Base-by-base conservation (phyloP, 2,797 vertebrate genomes). In the Coreius guichenoti region DNA sequence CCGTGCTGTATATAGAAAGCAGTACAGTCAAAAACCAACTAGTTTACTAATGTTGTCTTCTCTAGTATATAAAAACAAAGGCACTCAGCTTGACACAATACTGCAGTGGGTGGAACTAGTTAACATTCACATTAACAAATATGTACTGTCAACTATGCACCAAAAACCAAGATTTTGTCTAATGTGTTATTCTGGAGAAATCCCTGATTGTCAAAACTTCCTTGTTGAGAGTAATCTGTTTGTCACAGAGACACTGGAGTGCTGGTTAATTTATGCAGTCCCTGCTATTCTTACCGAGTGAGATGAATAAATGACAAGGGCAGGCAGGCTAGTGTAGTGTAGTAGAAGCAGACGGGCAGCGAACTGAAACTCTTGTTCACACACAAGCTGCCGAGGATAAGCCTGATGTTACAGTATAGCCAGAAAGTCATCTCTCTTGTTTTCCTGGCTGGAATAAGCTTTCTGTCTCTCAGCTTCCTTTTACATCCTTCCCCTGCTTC, bases 221-320 rank as follows among this genome's bases (percentile, higher is more conserved):
- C 43, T 83, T 29, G 67, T 80, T 61, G 43, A 75, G 45, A 31
- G 63, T 33, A 73, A 85, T 51, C 69, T 74, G 43, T 43, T 51
- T 80, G 76, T 85, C 84, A 85, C 26, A 49, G 39, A 80, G 43
- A 39, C 45, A 74, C 69, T n/a, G 31, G 7, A 65, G 84, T 63
- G 47, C 31, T 86, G 61, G 70, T 88, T 86, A 61, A 83, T 86
- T 80, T 76, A 86, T 80, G 73, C 31, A 43, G 76, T 63, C 19
- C 43, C 26, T 83, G 81, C 69, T 80, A 65, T 88, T 88, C 80
- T 83, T 76, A 45, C 69, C 8, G 11, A 88, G 80, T 45, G 68
- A 86, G 58, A 88, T 88, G 81, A 86, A 86, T 88, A 83, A 86
- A 86, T 80, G 68, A 83, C 69, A 65, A 86, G 70, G 69, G 58